phyloP scores from a whole-genome alignment of 2,797 vertebrate genomes.

The Microchirus variegatus region DNA sequence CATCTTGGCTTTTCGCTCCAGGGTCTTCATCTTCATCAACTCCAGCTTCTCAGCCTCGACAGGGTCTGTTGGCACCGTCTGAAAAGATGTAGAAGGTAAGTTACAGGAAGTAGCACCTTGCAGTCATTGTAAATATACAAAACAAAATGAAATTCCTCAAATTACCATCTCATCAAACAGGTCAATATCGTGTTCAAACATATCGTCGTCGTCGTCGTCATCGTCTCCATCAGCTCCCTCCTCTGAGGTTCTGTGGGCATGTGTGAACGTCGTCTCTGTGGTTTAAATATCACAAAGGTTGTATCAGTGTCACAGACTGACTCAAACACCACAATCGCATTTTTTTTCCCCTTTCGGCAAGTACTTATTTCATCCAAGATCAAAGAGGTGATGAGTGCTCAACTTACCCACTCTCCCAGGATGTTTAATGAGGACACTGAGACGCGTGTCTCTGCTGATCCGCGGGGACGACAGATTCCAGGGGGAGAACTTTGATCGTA shows the following conservation, averaged over 20 bases:
- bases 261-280: slow-evolving; percentile 62
- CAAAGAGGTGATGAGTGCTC: background rate
- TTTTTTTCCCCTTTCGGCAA: too few species aligned
- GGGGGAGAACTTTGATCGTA: slow-evolving; percentile 84
- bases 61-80: slow-evolving; percentile 59
- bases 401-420: slow-evolving; percentile 69
- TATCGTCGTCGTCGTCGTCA: slow-evolving; percentile 58
- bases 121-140: background rate
- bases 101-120: background rate
- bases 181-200: slow-evolving; percentile 58
- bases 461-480: slow-evolving; percentile 85
- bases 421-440: slow-evolving; percentile 66
- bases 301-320: background rate
- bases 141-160: background rate
- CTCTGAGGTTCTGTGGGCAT: slow-evolving; percentile 69
- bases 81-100: slow-evolving; percentile 43
- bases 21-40: slow-evolving; percentile 81
- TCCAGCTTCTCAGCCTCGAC: slow-evolving; percentile 71
- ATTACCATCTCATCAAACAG: slow-evolving; percentile 67
- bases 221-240: slow-evolving; percentile 66
- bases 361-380: background rate
- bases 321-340: background rate
- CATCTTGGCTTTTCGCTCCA: slow-evolving; percentile 85
- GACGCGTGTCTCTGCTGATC: slow-evolving; percentile 72
- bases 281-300: background rate